Percentiles rank a stretch among this genome's conserved stretches.
phyloP scores from a whole-genome alignment of 2,888 invertebrate species.

The Microchrysa polita region DNA sequence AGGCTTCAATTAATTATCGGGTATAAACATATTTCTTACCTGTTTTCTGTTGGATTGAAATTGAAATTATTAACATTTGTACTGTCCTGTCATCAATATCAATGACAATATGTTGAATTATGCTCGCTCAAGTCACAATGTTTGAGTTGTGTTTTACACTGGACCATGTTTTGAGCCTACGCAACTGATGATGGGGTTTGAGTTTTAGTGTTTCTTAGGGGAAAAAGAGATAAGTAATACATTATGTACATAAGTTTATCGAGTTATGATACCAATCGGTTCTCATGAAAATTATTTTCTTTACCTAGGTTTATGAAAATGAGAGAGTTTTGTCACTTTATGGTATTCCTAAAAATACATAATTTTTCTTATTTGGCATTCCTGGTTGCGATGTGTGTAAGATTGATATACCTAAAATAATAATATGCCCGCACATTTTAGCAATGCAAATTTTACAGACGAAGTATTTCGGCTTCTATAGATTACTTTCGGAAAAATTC shows the following conservation, averaged over 20 bases:
- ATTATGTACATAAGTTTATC: not conserved
- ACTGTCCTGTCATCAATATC: constrained; percentile 35
- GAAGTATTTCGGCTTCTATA: no score
- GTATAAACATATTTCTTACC: constrained; percentile 21
- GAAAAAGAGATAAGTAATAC: not conserved
- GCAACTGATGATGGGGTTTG: not conserved
- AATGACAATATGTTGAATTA: constrained; percentile 36
- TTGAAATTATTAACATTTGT: constrained; percentile 24
- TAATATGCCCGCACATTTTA: no score
- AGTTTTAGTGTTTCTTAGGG: not conserved
- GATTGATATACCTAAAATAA: no score
- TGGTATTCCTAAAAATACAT: no score
- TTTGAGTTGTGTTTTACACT: constrained; percentile 46
- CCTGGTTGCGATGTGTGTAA: no score
- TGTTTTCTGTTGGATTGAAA: not conserved
- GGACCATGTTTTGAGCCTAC: constrained; percentile 47
- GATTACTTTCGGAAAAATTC: no score
- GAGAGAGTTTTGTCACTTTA: no score
- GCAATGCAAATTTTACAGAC: no score
- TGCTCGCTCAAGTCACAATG: constrained; percentile 46
- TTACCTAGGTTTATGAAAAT: no score
- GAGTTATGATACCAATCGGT: no score
- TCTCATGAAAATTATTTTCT: no score
- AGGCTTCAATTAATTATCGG: constrained; percentile 34
- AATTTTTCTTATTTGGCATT: no score